phyloP scores from a whole-genome alignment of 2,113 vertebrate genomes.

The Ailuropoda melanoleuca region DNA sequence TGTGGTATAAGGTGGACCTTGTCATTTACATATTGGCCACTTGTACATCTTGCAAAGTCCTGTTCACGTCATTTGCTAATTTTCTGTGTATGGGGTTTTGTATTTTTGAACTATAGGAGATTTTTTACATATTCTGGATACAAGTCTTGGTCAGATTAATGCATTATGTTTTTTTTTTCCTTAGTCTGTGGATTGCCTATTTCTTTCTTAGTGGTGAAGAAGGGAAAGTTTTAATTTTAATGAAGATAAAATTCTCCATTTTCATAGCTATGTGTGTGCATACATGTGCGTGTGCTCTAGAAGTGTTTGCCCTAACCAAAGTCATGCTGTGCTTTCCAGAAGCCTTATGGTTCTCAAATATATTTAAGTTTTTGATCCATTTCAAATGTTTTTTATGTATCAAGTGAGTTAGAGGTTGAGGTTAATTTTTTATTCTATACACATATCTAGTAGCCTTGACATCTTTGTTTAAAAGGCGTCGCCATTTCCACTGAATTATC shows the following conservation, averaged over 20 bases:
- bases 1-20: background rate
- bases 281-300: background rate
- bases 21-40: background rate
- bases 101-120: background rate
- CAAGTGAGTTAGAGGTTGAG: background rate
- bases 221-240: background rate
- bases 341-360: background rate
- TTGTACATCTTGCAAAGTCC: background rate
- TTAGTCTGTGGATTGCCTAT: background rate
- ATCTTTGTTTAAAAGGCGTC: background rate
- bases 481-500: too few species aligned
- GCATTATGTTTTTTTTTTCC: background rate
- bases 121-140: background rate
- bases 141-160: background rate
- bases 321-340: background rate
- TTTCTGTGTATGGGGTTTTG: background rate
- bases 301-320: background rate
- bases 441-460: too few species aligned
- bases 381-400: background rate
- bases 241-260: background rate
- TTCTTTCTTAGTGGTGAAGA: background rate
- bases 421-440: background rate
- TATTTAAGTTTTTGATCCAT: background rate
- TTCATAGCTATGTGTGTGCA: background rate
- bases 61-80: too few species aligned